phyloP scores from a whole-genome alignment of 2,888 invertebrate genomes.

The Cacoxenus indagator region DNA sequence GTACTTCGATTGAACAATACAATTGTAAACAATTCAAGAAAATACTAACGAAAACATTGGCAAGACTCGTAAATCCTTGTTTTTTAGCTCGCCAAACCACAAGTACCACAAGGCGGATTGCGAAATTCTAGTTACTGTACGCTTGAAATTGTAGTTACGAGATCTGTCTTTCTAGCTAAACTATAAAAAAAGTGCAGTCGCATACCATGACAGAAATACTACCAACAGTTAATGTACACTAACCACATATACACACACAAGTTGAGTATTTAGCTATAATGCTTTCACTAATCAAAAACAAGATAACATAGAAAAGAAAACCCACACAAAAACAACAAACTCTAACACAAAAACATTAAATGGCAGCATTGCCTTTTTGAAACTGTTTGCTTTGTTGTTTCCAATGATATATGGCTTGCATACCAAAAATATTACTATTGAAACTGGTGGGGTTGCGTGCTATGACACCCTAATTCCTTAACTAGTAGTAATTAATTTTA shows the following conservation, averaged over 20 bases:
- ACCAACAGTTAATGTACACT: background rate
- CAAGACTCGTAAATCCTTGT: background rate
- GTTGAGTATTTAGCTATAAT: conserved; percentile 3
- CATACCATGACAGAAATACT: conserved; percentile 3
- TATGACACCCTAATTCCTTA: conserved; percentile 60
- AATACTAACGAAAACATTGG: background rate
- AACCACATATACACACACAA: background rate
- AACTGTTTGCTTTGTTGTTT: conserved; percentile 5
- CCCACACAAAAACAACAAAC: conserved; percentile 1
- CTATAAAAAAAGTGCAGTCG: background rate
- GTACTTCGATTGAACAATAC: background rate
- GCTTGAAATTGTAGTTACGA: too few relatives aligned
- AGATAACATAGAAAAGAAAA: conserved; percentile 6
- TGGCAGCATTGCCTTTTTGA: background rate
- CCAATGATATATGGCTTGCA: conserved; percentile 57
- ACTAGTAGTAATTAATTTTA: conserved; percentile 68
- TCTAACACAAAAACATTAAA: background rate
- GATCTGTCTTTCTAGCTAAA: too few relatives aligned
- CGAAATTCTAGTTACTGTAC: too few relatives aligned
- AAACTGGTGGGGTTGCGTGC: background rate
- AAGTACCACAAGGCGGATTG: background rate
- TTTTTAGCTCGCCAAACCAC: conserved; percentile 1
- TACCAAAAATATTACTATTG: conserved; percentile 57
- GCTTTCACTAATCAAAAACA: conserved; percentile 14
- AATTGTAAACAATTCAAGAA: background rate